Evolutionary conservation across 2,888 invertebrate species (phyloP).

Genomic region (Drosophila testacea): DNA sequence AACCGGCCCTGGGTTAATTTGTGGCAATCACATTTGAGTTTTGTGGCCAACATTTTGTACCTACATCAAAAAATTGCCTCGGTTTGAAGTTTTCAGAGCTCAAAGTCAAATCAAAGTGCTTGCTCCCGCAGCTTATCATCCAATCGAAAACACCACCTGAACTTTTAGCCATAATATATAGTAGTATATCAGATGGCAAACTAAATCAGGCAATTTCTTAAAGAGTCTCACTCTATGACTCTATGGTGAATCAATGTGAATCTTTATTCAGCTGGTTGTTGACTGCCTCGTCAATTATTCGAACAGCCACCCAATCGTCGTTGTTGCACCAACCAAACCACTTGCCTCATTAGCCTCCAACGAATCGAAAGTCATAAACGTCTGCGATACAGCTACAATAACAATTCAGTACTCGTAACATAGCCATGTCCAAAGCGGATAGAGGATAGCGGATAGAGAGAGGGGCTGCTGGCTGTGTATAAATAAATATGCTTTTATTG

Average conservation of each 20-base stretch:
- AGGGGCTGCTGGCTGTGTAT: conserved; percentile 41
- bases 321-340: conserved; percentile 45
- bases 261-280: conserved; percentile 8
- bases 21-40: conserved; percentile 25
- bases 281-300: conserved; percentile 47
- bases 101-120: conserved; percentile 78
- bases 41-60: conserved; percentile 45
- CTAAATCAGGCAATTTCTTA: conserved; percentile 34
- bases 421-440: conserved; percentile 28
- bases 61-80: conserved; percentile 61
- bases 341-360: conserved; percentile 76
- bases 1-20: conserved; percentile 59
- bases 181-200: conserved; percentile 37
- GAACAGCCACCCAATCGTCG: conserved; percentile 58
- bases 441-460: no score
- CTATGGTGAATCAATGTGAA: conserved; percentile 3
- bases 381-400: conserved; percentile 63
- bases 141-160: conserved; percentile 58
- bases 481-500: conserved; percentile 78
- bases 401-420: conserved; percentile 43
- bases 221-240: neutral
- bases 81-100: conserved; percentile 53
- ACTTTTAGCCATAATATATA: conserved; percentile 47
- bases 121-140: conserved; percentile 42
- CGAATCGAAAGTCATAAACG: conserved; percentile 76